Conservation (phyloP, 2,113 vertebrate species). For the Rattus norvegicus region GRCr8 NC_086037.1:43173001-43173500, state of each 20-base stretch:
- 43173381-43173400: neutral
- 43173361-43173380: neutral
- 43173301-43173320: neutral
- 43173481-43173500: neutral
- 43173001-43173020: neutral
- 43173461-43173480: neutral
- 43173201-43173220: neutral
- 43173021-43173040: neutral
- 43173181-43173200: neutral
- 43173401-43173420: neutral
- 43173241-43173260: neutral
- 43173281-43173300: neutral
- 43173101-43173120: neutral
- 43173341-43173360: neutral
- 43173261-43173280: neutral
- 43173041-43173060: neutral
- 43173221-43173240: neutral
- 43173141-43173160: neutral
- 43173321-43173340: neutral
- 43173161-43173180: neutral
- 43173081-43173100: neutral
- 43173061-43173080: neutral
- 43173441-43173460: neutral
- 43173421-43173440: neutral
- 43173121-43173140: neutral